Conservation (phyloP, 2,113 vertebrate species). For the Rostratula benghalensis region DNA sequence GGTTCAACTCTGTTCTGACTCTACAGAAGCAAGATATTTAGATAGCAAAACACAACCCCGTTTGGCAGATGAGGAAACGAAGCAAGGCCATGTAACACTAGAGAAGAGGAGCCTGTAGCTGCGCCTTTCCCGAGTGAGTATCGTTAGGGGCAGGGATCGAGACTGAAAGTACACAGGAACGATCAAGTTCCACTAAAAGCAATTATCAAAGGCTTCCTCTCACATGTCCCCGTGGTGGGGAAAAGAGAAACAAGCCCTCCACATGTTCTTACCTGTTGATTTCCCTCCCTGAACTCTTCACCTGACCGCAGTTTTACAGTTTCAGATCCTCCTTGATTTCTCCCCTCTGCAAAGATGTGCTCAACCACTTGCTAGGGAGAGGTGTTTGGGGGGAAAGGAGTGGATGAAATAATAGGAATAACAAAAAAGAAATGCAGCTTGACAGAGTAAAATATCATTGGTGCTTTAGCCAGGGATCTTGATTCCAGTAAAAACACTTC, state of each 20-base stretch:
- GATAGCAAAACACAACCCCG: rapidly evolving
- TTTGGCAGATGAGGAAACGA: not conserved
- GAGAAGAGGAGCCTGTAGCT: not conserved
- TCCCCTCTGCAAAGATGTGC: not conserved
- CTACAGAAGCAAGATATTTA: not conserved
- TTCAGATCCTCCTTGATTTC: not conserved
- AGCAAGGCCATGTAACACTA: not conserved
- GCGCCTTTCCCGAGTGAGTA: not conserved
- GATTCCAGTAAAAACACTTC: not conserved
- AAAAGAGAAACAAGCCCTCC: not conserved
- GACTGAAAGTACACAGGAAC: not conserved
- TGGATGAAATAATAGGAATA: not conserved
- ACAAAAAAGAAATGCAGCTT: not conserved
- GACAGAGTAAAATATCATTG: not conserved
- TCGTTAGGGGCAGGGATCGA: not conserved
- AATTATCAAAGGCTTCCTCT: not conserved
- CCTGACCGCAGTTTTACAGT: too few species aligned
- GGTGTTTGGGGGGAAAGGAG: not conserved
- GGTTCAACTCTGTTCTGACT: not conserved
- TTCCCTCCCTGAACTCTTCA: not conserved
- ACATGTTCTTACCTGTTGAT: not conserved
- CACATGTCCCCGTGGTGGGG: not conserved
- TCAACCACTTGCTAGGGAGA: not conserved
- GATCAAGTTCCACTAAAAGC: not conserved
- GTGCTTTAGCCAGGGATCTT: not conserved